Percentiles rank a stretch among this genome's conserved stretches.
Conservation (phyloP, 2,113 vertebrate species). For the Telmatochromis sp. region DNA sequence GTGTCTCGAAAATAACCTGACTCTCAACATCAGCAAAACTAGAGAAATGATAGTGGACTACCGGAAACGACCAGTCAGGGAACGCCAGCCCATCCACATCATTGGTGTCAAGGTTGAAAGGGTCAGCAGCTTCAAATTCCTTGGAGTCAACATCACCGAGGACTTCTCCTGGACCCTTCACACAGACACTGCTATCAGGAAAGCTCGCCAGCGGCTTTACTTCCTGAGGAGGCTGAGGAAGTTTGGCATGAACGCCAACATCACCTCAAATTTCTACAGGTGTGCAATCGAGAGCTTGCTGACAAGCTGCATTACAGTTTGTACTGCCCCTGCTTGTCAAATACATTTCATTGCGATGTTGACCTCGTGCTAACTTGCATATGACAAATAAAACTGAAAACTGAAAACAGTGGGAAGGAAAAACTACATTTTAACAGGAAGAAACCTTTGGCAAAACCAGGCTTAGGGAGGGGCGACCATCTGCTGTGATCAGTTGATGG, state of each 20-base stretch:
- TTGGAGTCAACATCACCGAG: background rate
- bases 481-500: background rate
- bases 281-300: too few species aligned
- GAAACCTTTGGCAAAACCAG: background rate
- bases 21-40: background rate
- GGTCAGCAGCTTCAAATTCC: rapidly evolving
- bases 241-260: too few species aligned
- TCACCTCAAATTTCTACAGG: too few species aligned
- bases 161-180: background rate
- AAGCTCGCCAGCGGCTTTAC: too few species aligned
- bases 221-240: too few species aligned
- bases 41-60: background rate
- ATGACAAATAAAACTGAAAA: background rate
- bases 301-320: too few species aligned
- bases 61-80: background rate
- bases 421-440: background rate
- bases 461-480: background rate
- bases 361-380: background rate
- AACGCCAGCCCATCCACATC: background rate
- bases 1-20: background rate
- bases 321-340: background rate
- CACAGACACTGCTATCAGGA: too few species aligned
- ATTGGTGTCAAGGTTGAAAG: background rate
- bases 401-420: background rate
- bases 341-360: background rate